Conservation (phyloP, 2,888 invertebrate species). For the Eilema sororculum region DNA sequence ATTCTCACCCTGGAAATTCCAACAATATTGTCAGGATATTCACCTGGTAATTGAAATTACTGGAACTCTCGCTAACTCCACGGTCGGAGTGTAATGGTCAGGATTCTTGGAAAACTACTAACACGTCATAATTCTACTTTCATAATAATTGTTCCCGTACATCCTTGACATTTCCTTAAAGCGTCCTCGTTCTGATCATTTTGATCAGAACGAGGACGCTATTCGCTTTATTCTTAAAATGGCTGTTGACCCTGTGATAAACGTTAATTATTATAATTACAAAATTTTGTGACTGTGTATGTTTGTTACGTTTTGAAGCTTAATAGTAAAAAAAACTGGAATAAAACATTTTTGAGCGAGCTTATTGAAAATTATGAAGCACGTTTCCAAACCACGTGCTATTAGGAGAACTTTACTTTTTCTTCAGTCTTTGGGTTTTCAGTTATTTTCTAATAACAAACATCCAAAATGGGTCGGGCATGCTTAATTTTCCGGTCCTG, state of each 20-base stretch:
- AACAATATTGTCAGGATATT: too few species aligned
- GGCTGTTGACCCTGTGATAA: neutral
- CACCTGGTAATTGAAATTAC: too few species aligned
- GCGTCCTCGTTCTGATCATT: neutral
- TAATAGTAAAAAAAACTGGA: neutral
- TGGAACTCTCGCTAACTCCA: too few species aligned
- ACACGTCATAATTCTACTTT: neutral
- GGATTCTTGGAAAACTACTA: too few species aligned
- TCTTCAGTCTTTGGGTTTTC: neutral
- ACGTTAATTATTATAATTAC: neutral
- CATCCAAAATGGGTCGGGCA: neutral
- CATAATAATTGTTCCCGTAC: neutral
- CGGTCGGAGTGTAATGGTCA: too few species aligned
- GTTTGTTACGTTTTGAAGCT: neutral
- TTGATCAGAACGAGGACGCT: too few species aligned
- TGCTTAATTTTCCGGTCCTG: neutral
- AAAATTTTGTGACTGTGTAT: neutral
- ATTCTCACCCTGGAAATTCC: too few species aligned
- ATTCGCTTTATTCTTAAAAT: neutral
- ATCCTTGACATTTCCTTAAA: neutral
- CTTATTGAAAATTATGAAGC: too few species aligned
- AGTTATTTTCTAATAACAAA: too few species aligned
- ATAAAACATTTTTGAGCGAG: too few species aligned
- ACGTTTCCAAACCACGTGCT: too few species aligned
- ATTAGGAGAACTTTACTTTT: too few species aligned